phyloP scores from a whole-genome alignment of 2,888 invertebrate species.

The Tribolium freemani region DNA sequence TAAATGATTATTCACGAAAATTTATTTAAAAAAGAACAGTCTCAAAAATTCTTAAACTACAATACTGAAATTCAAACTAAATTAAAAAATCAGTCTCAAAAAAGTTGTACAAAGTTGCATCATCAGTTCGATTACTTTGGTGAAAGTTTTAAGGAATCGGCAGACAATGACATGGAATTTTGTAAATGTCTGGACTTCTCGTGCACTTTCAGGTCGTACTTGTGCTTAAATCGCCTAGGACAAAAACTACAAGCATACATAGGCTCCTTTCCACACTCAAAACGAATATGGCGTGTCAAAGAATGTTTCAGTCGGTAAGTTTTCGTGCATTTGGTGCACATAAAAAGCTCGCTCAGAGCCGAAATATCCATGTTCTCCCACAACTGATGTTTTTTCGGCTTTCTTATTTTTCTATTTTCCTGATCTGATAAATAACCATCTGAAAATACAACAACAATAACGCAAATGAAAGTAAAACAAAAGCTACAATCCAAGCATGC shows the following conservation, averaged over 20 bases:
- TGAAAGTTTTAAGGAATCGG: not conserved
- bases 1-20: not conserved
- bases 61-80: constrained; percentile 16
- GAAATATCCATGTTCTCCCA: constrained; percentile 45
- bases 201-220: constrained; percentile 70
- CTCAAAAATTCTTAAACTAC: constrained; percentile 2
- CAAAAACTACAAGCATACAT: constrained; percentile 75
- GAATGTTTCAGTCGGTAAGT: constrained; percentile 69
- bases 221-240: constrained; percentile 72
- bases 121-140: constrained; percentile 23
- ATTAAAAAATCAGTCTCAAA: constrained; percentile 32
- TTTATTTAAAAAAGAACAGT: not conserved
- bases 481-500: constrained; percentile 20
- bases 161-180: not conserved
- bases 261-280: constrained; percentile 73
- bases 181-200: constrained; percentile 62
- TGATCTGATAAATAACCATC: constrained; percentile 43
- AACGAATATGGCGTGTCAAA: constrained; percentile 70
- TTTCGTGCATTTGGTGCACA: constrained; percentile 70
- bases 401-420: constrained; percentile 50
- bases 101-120: constrained; percentile 15
- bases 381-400: constrained; percentile 38
- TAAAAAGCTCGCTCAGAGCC: constrained; percentile 59
- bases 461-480: not conserved
- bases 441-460: constrained; percentile 29